These are phyloP conservation scores for Ophioninae sp. DNA, from an alignment of 2,888 invertebrate genomes.

Conservation along the genomic window DNA sequence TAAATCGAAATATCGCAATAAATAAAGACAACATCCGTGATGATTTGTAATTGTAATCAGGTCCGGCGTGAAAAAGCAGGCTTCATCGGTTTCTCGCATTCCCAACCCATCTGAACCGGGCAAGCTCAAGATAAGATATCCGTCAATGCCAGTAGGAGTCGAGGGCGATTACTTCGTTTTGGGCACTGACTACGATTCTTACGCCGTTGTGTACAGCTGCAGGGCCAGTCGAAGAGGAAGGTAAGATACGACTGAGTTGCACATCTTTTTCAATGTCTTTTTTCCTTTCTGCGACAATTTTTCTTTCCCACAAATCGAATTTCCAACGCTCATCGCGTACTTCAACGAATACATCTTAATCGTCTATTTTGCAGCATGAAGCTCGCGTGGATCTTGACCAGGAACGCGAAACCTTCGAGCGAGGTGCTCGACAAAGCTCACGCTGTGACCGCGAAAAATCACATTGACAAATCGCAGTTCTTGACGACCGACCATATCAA, in stretches of 20 bases:
- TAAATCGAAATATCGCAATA: not conserved
- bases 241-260: not conserved
- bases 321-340: not conserved
- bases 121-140: conserved; percentile 84
- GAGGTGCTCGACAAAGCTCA: not conserved
- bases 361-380: conserved; percentile 73
- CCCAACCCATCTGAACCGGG: conserved; percentile 82
- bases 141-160: conserved; percentile 83
- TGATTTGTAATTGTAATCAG: conserved; percentile 75
- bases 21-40: not conserved
- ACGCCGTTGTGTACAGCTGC: conserved; percentile 86
- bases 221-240: not conserved
- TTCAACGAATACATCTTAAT: not conserved
- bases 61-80: conserved; percentile 82
- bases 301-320: not conserved
- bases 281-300: not conserved
- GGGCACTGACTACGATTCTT: conserved; percentile 85
- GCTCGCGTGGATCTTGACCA: conserved; percentile 85
- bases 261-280: not conserved
- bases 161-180: conserved; percentile 85
- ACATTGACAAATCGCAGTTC: not conserved
- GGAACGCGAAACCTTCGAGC: conserved; percentile 77
- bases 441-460: not conserved
- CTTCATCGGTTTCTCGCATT: conserved; percentile 83
- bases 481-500: not conserved